Percentiles rank a stretch among this genome's conserved stretches.
These are phyloP conservation scores for Enteromius fasciolatus DNA, from an alignment of 2,797 vertebrate genomes.

Conservation along the genomic window DNA sequence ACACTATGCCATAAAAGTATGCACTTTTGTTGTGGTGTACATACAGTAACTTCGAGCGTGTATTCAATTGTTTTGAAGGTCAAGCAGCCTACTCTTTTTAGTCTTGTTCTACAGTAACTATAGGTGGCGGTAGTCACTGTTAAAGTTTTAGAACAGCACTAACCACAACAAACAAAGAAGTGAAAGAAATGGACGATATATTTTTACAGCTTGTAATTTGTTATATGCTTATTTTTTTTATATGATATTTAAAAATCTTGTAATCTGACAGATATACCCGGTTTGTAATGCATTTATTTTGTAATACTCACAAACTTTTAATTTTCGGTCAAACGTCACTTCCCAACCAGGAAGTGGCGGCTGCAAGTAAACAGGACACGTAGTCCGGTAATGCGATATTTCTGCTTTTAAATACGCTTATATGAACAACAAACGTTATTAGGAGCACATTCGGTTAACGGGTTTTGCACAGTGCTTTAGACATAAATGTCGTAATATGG, in stretches of 20 bases:
- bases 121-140: not conserved
- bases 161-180: not conserved
- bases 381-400: slow-evolving; percentile 4
- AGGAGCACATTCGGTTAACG: not conserved
- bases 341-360: slow-evolving; percentile 23
- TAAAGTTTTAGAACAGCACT: not conserved
- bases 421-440: not conserved
- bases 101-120: not conserved
- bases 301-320: not conserved
- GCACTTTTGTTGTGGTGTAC: not conserved
- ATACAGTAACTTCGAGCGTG: not conserved
- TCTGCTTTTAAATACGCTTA: not conserved
- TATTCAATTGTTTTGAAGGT: not conserved
- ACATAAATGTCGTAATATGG: not conserved
- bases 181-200: not conserved
- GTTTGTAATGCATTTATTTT: not conserved
- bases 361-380: slow-evolving; percentile 33
- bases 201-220: not conserved
- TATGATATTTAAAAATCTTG: not conserved
- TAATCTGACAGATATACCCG: not conserved
- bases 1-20: not conserved
- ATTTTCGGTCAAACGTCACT: slow-evolving; percentile 11
- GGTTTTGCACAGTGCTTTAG: not conserved
- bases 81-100: not conserved
- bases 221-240: not conserved